Evolutionary conservation across 2,888 invertebrate genomes (phyloP).

Genomic region (Macaria liturata): DNA sequence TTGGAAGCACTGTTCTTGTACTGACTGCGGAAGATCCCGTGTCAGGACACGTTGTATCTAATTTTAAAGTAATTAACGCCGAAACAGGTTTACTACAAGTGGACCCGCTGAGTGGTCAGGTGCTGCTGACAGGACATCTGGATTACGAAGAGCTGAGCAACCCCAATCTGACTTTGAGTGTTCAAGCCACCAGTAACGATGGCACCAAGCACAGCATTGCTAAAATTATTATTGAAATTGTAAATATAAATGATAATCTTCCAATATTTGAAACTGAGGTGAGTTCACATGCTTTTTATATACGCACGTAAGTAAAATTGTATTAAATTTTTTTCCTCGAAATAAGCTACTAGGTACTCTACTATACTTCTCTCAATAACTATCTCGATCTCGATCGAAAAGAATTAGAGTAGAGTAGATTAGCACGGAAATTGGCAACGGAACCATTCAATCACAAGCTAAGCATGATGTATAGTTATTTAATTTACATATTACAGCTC

Average conservation of each 20-base stretch:
- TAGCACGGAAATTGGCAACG: too few species aligned
- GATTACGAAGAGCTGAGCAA: slow-evolving; percentile 89
- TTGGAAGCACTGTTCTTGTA: slow-evolving; percentile 88
- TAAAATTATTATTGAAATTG: slow-evolving; percentile 86
- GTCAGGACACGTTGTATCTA: slow-evolving; percentile 84
- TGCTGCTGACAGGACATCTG: slow-evolving; percentile 88
- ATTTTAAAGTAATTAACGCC: slow-evolving; percentile 82
- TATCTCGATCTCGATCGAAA: too few species aligned
- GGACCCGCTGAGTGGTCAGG: slow-evolving; percentile 87
- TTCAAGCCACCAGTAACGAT: slow-evolving; percentile 80
- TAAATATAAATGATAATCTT: slow-evolving; percentile 91
- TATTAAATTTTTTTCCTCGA: too few species aligned
- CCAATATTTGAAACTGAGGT: slow-evolving; percentile 87
- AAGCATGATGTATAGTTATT: too few species aligned
- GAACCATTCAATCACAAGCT: too few species aligned
- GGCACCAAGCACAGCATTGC: slow-evolving; percentile 85
- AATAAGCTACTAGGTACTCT: too few species aligned
- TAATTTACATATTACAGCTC: slow-evolving; percentile 59
- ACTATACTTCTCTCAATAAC: too few species aligned
- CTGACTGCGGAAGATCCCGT: slow-evolving; percentile 88
- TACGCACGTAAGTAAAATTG: too few species aligned
- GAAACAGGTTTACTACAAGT: slow-evolving; percentile 82
- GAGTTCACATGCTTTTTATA: slow-evolving; percentile 32
- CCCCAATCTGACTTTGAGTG: slow-evolving; percentile 82
- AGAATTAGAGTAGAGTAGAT: too few species aligned